A percentile compares a stretch with the other conserved stretches of the same genome.
phyloP scores from a whole-genome alignment of 2,797 vertebrate species.

The Falco naumanni region DNA sequence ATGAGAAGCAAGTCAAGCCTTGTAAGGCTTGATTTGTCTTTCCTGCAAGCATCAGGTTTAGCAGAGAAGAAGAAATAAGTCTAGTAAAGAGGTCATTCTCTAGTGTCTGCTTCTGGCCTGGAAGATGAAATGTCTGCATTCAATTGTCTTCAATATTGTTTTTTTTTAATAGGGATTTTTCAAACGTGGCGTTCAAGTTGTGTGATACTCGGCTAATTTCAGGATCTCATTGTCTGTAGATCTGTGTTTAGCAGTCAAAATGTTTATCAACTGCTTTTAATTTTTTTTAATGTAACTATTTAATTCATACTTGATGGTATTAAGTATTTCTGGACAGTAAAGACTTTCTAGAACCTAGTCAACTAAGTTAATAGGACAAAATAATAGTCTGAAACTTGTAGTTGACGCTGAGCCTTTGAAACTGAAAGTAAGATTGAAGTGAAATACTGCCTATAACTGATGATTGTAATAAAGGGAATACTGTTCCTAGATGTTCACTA shows the following conservation, averaged over 20 bases:
- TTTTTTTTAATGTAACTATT: neutral
- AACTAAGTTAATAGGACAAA: neutral
- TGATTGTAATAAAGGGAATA: neutral
- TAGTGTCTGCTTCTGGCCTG: neutral
- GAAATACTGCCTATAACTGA: neutral
- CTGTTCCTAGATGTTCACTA: neutral
- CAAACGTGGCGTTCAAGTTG: neutral
- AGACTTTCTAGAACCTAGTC: neutral
- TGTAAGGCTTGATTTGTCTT: neutral
- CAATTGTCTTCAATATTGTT: neutral
- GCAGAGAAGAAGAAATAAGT: neutral
- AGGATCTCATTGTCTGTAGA: neutral
- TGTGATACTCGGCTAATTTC: neutral
- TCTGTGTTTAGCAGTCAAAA: neutral
- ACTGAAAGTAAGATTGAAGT: neutral
- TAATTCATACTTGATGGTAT: neutral
- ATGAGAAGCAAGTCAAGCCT: neutral
- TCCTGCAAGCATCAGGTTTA: neutral
- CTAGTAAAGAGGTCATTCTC: neutral
- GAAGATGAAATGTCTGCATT: neutral
- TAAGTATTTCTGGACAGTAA: neutral
- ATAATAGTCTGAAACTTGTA: neutral
- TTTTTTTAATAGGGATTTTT: neutral
- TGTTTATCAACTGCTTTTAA: neutral
- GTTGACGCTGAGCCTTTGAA: neutral